Conservation (phyloP, 2,888 invertebrate species). For the Steinernema scapterisci region DNA sequence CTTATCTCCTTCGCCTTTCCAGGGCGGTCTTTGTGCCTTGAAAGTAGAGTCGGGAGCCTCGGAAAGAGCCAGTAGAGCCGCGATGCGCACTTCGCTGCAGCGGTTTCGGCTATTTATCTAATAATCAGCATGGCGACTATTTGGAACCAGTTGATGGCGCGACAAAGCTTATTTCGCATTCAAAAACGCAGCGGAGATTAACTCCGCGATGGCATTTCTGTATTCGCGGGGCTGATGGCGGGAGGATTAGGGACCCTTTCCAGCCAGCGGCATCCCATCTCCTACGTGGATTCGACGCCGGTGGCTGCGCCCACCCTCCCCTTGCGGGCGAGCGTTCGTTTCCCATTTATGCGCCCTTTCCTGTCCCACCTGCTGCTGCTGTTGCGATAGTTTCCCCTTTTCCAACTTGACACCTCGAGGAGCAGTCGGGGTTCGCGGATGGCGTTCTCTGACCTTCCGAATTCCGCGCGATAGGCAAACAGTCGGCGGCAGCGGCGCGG, state of each 20-base stretch:
- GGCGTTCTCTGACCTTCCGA: constrained; percentile 5
- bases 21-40: too few species aligned
- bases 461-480: constrained; percentile 8
- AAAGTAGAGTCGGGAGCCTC: too few species aligned
- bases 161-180: constrained; percentile 26
- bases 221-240: neutral
- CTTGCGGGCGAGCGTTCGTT: neutral
- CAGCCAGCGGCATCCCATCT: neutral
- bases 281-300: neutral
- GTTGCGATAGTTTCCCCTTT: neutral
- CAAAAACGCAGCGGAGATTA: constrained; percentile 32
- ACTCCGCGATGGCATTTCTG: constrained; percentile 22
- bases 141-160: constrained; percentile 28
- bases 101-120: constrained; percentile 1
- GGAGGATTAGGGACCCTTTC: neutral
- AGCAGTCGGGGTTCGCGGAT: neutral
- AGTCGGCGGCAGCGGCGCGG: neutral
- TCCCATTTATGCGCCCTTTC: constrained; percentile 8
- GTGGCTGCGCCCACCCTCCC: neutral
- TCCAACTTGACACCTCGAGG: constrained; percentile 28
- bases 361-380: neutral
- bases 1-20: too few species aligned
- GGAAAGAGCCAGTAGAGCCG: neutral
- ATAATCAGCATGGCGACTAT: constrained; percentile 11
- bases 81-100: neutral